phyloP scores from a whole-genome alignment of 2,888 invertebrate genomes.

The Eristalinus aeneus region DNA sequence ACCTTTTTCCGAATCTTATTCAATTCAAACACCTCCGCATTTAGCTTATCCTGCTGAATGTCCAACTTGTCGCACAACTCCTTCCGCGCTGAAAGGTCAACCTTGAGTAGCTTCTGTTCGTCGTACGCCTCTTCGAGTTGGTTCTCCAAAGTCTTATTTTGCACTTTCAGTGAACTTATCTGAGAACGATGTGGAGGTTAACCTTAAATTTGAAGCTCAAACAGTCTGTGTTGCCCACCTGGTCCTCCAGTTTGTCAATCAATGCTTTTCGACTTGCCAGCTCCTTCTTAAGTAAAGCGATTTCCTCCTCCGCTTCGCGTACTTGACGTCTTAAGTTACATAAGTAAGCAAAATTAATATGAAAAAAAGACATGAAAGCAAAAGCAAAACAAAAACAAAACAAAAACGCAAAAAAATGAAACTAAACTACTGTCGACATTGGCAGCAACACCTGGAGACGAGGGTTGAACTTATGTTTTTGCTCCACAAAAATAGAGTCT shows the following conservation, averaged over 20 bases:
- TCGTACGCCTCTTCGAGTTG: conserved; percentile 84
- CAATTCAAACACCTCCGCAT: conserved; percentile 82
- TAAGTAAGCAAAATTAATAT: conserved; percentile 45
- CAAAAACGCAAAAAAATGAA: conserved; percentile 80
- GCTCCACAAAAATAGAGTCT: neutral
- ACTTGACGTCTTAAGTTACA: conserved; percentile 79
- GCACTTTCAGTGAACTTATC: conserved; percentile 81
- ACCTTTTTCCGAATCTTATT: conserved; percentile 78
- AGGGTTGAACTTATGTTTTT: conserved; percentile 27
- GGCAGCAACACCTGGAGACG: conserved; percentile 60
- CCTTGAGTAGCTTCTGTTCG: conserved; percentile 83
- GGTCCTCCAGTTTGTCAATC: conserved; percentile 83
- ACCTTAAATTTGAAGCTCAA: neutral
- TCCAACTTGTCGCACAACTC: conserved; percentile 85
- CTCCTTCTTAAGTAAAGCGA: conserved; percentile 85
- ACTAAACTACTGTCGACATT: conserved; percentile 53
- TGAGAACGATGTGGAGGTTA: conserved; percentile 16
- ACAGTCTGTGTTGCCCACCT: conserved; percentile 78
- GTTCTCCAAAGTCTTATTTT: conserved; percentile 84
- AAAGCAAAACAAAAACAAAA: conserved; percentile 75
- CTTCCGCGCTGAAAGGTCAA: conserved; percentile 83
- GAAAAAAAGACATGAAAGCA: conserved; percentile 53
- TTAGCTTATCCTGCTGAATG: conserved; percentile 85
- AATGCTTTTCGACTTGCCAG: conserved; percentile 82
- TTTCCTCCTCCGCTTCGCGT: conserved; percentile 82